Evolutionary conservation across 2,888 invertebrate species (phyloP).

Genomic region (Pyrgus malvae): DNA sequence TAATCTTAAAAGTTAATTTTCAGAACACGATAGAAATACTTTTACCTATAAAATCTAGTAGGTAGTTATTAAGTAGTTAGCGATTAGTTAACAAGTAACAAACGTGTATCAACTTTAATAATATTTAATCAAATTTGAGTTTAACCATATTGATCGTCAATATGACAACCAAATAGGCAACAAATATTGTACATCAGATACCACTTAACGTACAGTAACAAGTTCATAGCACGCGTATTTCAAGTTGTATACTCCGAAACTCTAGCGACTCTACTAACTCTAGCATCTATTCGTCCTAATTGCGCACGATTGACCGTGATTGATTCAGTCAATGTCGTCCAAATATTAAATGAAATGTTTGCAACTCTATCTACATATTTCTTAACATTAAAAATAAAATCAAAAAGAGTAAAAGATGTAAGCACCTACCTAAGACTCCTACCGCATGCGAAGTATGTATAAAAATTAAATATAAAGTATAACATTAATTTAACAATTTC

Average conservation of each 20-base stretch:
- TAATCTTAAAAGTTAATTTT: neutral
- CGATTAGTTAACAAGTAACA: neutral
- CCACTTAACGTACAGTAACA: slow-evolving; percentile 1
- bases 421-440: no score
- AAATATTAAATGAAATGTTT: neutral
- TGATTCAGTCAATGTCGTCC: slow-evolving; percentile 3
- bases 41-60: neutral
- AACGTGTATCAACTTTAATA: neutral
- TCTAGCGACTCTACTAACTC: slow-evolving; percentile 1
- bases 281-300: neutral
- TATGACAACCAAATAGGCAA: slow-evolving; percentile 5
- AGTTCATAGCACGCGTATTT: slow-evolving; percentile 12
- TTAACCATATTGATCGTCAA: slow-evolving; percentile 1
- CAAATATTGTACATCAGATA: neutral
- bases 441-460: no score
- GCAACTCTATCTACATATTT: neutral
- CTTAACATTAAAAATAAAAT: no score
- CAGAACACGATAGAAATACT: neutral
- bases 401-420: no score
- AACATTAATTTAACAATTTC: neutral
- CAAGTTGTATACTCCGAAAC: neutral
- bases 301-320: slow-evolving; percentile 8
- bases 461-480: no score
- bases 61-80: no score
- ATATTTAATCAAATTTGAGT: neutral